Conservation (phyloP, 2,797 vertebrate genomes). For the Decapterus maruadsi region DNA sequence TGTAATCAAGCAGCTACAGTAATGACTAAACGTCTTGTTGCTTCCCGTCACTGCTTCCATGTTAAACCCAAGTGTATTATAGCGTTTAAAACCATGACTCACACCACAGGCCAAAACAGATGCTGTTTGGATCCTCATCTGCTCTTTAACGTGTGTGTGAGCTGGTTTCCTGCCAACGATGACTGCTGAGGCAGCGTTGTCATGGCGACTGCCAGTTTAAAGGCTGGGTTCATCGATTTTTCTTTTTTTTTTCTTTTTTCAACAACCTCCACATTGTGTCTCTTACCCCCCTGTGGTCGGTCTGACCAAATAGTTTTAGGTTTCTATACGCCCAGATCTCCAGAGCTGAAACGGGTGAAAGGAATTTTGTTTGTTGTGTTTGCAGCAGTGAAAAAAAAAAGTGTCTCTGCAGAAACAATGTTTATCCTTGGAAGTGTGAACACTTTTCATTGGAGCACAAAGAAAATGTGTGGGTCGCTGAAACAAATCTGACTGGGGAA, state of each 20-base stretch:
- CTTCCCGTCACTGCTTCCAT: not conserved
- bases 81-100: not conserved
- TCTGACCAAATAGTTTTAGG: not conserved
- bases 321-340: slow-evolving; percentile 15
- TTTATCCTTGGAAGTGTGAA: slow-evolving; percentile 9
- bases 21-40: not conserved
- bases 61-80: not conserved
- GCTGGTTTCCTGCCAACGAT: not conserved
- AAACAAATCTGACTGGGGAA: too few species aligned
- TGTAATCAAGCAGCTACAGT: too few species aligned
- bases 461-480: not conserved
- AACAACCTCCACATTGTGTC: not conserved
- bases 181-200: not conserved
- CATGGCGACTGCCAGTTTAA: slow-evolving; percentile 1
- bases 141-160: not conserved
- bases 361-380: slow-evolving; percentile 21
- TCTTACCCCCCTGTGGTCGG: not conserved
- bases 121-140: slow-evolving; percentile 10
- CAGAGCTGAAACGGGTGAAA: not conserved
- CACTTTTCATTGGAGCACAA: not conserved
- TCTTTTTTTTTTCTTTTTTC: too few species aligned
- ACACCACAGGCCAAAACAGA: not conserved
- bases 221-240: not conserved
- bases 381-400: not conserved
- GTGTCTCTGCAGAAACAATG: not conserved